Conservation (phyloP, 1,140 invertebrate species). For the Hetaerina americana region DNA sequence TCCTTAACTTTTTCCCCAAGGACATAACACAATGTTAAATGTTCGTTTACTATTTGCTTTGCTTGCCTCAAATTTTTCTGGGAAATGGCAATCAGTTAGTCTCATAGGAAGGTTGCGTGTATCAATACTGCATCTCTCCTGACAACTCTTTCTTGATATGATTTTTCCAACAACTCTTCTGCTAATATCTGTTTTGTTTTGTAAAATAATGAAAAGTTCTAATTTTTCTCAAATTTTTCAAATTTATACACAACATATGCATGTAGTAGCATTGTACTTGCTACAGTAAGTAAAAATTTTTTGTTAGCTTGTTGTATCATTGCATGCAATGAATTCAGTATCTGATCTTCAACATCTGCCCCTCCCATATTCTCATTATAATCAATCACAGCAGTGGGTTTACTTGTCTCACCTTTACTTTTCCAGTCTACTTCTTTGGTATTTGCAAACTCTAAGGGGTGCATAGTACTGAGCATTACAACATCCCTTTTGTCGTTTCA, state of each 20-base stretch:
- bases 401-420: slow-evolving; percentile 17
- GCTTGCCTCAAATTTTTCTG: slow-evolving; percentile 11
- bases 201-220: slow-evolving; percentile 14
- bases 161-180: too few species aligned
- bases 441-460: slow-evolving; percentile 8
- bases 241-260: slow-evolving; percentile 12
- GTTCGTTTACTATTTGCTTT: slow-evolving; percentile 11
- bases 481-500: too few species aligned
- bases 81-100: slow-evolving; percentile 16
- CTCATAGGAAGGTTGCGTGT: slow-evolving; percentile 8
- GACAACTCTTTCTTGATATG: slow-evolving; percentile 8
- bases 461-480: neutral
- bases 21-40: slow-evolving; percentile 5
- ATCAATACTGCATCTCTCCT: slow-evolving; percentile 6
- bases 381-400: slow-evolving; percentile 25
- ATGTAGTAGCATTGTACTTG: slow-evolving; percentile 16
- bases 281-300: slow-evolving; percentile 13
- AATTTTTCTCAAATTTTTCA: slow-evolving; percentile 9
- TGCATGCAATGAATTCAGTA: slow-evolving; percentile 14
- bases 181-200: too few species aligned
- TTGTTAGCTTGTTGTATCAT: slow-evolving; percentile 14
- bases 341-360: slow-evolving; percentile 20
- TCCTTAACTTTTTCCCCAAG: neutral
- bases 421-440: slow-evolving; percentile 13
- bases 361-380: slow-evolving; percentile 27